These are phyloP conservation scores for Acropternis orthonyx DNA, from an alignment of 2,797 vertebrate species.

Conservation along the genomic window DNA sequence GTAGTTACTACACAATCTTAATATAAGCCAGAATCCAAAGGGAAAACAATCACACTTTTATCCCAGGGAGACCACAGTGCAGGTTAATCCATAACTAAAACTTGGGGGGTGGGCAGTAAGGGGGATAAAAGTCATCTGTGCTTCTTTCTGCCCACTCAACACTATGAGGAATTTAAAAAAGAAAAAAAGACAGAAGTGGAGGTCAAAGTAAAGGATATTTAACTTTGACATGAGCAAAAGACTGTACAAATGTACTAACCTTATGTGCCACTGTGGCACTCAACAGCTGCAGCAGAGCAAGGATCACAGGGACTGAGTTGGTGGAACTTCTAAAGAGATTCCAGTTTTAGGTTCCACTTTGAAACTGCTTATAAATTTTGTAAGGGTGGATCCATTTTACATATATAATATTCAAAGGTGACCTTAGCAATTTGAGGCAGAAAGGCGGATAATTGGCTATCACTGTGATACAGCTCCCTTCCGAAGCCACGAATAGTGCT, in stretches of 20 bases:
- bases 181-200: not conserved
- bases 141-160: not conserved
- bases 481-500: not conserved
- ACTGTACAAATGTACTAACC: not conserved
- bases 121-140: not conserved
- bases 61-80: not conserved
- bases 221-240: not conserved
- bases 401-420: not conserved
- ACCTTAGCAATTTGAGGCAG: not conserved
- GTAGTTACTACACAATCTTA: not conserved
- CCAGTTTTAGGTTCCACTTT: not conserved
- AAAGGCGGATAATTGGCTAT: not conserved
- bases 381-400: not conserved
- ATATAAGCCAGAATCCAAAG: not conserved
- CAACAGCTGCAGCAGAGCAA: not conserved
- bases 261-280: not conserved
- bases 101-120: rapidly evolving
- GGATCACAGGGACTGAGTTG: not conserved
- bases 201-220: not conserved
- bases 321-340: not conserved
- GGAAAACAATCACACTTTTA: not conserved
- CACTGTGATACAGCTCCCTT: not conserved
- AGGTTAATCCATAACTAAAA: not conserved
- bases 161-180: not conserved
- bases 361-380: not conserved